Evolutionary conservation across 2,797 vertebrate genomes (phyloP).

Genomic region (Xiphophorus birchmanni): DNA sequence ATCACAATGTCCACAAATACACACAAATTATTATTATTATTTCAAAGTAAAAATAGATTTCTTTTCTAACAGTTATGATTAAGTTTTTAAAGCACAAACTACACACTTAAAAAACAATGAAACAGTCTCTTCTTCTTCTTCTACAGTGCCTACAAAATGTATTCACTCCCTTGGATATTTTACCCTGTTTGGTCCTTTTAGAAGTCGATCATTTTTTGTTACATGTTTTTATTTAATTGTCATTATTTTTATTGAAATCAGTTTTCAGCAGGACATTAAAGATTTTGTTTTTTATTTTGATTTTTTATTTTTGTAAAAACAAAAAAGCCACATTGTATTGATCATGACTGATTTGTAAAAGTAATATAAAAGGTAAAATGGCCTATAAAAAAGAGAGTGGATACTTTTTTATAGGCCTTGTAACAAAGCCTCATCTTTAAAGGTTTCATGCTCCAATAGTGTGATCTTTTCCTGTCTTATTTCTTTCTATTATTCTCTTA

Average conservation of each 20-base stretch:
- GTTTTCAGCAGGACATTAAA: neutral
- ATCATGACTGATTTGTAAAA: neutral
- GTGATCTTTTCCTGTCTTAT: neutral
- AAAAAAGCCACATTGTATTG: neutral
- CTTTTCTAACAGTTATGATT: neutral
- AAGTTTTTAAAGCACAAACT: neutral
- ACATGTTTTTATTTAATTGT: too few species aligned
- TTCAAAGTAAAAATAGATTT: neutral
- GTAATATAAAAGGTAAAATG: neutral
- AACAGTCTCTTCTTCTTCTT: neutral
- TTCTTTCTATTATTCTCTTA: neutral
- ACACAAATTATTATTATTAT: too few species aligned
- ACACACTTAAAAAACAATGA: neutral
- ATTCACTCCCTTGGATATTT: neutral
- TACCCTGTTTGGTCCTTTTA: too few species aligned
- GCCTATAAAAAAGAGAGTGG: neutral
- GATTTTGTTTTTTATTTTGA: too few species aligned
- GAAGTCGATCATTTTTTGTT: too few species aligned
- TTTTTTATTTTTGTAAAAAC: too few species aligned
- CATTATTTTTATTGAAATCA: too few species aligned
- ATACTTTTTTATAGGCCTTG: neutral
- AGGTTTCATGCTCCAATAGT: neutral
- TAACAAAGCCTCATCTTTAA: neutral
- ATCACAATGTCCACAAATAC: neutral
- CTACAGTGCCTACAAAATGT: neutral